phyloP scores from a whole-genome alignment of 2,888 invertebrate species.

The Pemphredon lugubris region DNA sequence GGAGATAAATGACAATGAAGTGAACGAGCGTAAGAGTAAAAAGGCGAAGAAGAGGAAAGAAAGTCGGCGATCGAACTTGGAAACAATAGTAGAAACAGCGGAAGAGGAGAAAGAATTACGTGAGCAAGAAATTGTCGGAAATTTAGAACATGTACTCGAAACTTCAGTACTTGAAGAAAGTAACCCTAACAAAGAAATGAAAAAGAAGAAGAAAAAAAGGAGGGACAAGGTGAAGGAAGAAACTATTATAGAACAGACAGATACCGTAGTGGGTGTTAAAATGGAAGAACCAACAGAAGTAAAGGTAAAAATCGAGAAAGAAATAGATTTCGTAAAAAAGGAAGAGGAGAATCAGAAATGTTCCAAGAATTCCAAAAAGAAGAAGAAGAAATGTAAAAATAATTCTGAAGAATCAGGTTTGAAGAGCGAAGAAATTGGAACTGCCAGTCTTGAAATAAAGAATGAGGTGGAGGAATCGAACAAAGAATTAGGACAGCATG shows the following conservation, averaged over 20 bases:
- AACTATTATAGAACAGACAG: slow-evolving; percentile 5
- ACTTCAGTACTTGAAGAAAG: slow-evolving; percentile 15
- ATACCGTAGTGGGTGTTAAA: slow-evolving; percentile 3
- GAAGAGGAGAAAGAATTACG: slow-evolving; percentile 40
- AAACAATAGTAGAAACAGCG: slow-evolving; percentile 73
- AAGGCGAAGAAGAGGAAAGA: slow-evolving; percentile 65
- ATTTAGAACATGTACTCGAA: not conserved
- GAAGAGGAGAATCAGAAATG: slow-evolving; percentile 11
- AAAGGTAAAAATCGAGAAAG: not conserved
- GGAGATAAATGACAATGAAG: slow-evolving; percentile 72
- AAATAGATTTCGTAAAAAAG: slow-evolving; percentile 1
- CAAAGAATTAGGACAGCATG: slow-evolving; percentile 4
- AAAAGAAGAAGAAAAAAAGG: slow-evolving; percentile 49
- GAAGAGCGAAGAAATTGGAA: not conserved
- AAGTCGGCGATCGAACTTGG: slow-evolving; percentile 64
- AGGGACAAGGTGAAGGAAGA: slow-evolving; percentile 34
- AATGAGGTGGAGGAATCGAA: slow-evolving; percentile 18
- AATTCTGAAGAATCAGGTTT: not conserved
- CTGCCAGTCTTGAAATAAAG: not conserved
- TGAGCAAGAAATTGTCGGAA: slow-evolving; percentile 13
- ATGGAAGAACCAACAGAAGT: slow-evolving; percentile 21
- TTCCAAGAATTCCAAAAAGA: too few species aligned
- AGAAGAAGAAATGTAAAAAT: slow-evolving; percentile 13
- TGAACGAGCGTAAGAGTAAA: slow-evolving; percentile 70
- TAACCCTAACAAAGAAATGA: slow-evolving; percentile 18